A percentile compares a stretch with the other conserved stretches of the same genome.
These are phyloP conservation scores for Mustela erminea DNA, from an alignment of 2,797 vertebrate genomes.

Conservation along the genomic window DNA sequence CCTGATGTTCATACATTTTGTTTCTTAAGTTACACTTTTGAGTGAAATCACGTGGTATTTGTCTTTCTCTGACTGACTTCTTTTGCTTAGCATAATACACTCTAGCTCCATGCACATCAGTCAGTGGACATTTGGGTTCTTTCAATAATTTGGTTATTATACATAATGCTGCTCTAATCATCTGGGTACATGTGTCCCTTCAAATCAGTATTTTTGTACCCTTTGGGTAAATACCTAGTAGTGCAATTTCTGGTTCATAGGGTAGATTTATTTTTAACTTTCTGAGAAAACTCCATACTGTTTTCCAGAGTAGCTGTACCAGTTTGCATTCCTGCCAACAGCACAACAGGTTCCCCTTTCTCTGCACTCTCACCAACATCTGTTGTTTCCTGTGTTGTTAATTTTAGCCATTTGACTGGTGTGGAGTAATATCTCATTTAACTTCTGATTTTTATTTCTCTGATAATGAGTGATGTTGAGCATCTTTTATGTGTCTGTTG, in stretches of 20 bases:
- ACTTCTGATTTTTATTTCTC: background rate
- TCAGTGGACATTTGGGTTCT: background rate
- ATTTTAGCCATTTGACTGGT: background rate
- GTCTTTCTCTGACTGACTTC: background rate
- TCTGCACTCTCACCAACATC: background rate
- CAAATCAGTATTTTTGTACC: background rate
- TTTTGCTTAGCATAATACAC: background rate
- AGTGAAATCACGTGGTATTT: background rate
- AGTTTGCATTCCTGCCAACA: background rate
- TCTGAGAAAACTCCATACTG: background rate
- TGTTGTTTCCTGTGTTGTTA: background rate
- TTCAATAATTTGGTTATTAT: background rate
- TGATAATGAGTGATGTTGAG: background rate
- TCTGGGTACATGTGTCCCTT: background rate
- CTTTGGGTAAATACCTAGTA: background rate
- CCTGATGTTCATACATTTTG: background rate
- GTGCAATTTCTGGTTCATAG: background rate
- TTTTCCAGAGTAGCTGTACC: background rate
- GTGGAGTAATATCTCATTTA: background rate
- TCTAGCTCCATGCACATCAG: background rate
- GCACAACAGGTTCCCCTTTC: background rate
- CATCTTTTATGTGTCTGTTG: background rate
- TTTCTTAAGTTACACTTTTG: background rate
- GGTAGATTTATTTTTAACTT: background rate
- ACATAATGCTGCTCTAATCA: background rate